Evolutionary conservation across 1,140 invertebrate species (phyloP).

Genomic region (Drosophila athabasca): DNA sequence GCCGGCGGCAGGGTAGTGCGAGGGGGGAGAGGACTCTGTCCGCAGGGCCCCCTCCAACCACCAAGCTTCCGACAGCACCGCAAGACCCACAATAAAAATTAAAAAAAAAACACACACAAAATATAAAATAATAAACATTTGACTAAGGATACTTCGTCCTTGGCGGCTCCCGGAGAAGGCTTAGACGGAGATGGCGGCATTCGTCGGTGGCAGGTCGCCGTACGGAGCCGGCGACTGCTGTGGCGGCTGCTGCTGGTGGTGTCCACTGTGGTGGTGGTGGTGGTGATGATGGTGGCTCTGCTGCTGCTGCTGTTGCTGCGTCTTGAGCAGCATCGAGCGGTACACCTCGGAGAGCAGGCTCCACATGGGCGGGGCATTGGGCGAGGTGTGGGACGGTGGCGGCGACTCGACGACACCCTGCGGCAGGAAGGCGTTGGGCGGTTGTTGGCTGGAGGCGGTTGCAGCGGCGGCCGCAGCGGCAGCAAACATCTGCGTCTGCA

Average conservation of each 20-base stretch:
- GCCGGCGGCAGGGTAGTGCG: background rate
- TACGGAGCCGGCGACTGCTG: conserved; percentile 36
- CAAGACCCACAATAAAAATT: background rate
- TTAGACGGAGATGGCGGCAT: conserved; percentile 77
- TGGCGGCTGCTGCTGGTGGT: conserved; percentile 32
- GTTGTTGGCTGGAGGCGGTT: conserved; percentile 7
- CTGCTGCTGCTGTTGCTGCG: conserved; percentile 41
- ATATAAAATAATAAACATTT: conserved; percentile 24
- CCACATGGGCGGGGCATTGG: conserved; percentile 71
- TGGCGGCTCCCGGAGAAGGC: background rate
- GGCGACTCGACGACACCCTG: conserved; percentile 9
- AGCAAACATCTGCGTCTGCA: conserved; percentile 81
- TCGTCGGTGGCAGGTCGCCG: conserved; percentile 49
- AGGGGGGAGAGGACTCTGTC: conserved; percentile 5
- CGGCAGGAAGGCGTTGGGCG: conserved; percentile 25
- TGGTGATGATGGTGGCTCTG: conserved; percentile 27
- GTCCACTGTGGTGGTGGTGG: conserved; percentile 8
- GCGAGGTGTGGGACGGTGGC: background rate
- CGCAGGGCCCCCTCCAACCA: background rate
- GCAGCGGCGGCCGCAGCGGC: conserved; percentile 74
- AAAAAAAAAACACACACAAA: background rate
- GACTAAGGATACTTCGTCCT: conserved; percentile 30
- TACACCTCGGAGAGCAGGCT: conserved; percentile 79
- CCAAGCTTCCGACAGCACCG: background rate
- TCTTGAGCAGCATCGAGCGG: conserved; percentile 75